Evolutionary conservation across 2,113 vertebrate species (phyloP).

Genomic region (Egretta garzetta): DNA sequence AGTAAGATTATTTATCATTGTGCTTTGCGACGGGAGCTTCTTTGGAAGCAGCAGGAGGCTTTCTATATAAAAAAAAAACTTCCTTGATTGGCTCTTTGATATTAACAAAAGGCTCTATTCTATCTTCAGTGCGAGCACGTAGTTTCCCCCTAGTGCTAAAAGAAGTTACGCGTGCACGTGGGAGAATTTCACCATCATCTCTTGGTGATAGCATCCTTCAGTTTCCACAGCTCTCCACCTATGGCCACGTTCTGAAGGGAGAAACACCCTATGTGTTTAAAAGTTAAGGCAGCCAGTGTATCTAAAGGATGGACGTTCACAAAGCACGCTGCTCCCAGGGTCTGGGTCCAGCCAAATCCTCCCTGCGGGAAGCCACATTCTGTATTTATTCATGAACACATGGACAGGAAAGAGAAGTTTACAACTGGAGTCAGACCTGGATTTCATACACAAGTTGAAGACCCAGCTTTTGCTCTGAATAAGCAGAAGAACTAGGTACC

Average conservation of each 20-base stretch:
- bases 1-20: constrained; percentile 18
- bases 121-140: background rate
- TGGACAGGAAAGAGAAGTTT: background rate
- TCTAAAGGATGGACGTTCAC: background rate
- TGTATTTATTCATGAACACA: background rate
- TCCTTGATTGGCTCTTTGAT: constrained; percentile 37
- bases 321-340: background rate
- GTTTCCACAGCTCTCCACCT: background rate
- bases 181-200: background rate
- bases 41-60: constrained; percentile 26
- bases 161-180: accelerated
- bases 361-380: background rate
- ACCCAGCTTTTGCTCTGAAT: background rate
- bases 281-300: background rate
- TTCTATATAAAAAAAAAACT: background rate
- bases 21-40: constrained; percentile 6
- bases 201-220: background rate
- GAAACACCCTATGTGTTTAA: background rate
- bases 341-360: background rate
- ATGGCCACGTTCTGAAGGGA: background rate
- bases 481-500: background rate
- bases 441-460: background rate
- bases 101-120: constrained; percentile 32
- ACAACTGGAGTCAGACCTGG: background rate
- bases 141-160: background rate